A percentile compares a stretch with the other conserved stretches of the same genome.
Conservation (phyloP, 2,113 vertebrate genomes). For the Podarcis muralis region DNA sequence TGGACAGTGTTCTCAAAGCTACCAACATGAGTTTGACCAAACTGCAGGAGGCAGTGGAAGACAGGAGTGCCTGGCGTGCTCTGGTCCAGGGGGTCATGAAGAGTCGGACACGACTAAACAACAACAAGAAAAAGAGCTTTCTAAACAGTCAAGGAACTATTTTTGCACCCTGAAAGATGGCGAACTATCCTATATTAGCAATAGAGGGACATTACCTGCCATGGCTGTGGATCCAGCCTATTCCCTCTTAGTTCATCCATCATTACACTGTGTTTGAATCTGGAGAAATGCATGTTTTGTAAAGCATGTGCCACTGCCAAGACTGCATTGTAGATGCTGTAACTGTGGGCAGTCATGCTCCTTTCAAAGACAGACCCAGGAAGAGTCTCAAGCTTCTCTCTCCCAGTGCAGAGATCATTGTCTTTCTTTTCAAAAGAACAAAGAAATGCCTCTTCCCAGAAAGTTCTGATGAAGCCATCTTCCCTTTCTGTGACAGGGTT, state of each 20-base stretch:
- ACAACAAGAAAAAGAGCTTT: no score
- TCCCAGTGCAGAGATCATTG: not conserved
- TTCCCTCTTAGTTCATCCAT: not conserved
- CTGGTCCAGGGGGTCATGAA: no score
- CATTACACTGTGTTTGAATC: not conserved
- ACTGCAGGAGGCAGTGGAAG: no score
- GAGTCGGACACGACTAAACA: no score
- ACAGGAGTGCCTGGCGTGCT: no score
- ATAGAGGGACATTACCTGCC: not conserved
- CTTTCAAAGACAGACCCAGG: not conserved
- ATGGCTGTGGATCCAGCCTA: not conserved
- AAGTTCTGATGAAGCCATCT: not conserved
- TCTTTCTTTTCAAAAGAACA: not conserved
- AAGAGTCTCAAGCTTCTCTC: not conserved
- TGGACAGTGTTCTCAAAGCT: no score
- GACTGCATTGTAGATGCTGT: conserved; percentile 4
- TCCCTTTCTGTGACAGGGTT: not conserved
- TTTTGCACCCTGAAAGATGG: not conserved
- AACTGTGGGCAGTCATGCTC: not conserved
- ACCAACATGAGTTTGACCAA: no score
- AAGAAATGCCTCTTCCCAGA: not conserved
- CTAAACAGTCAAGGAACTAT: not conserved
- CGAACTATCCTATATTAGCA: not conserved
- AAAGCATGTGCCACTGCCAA: not conserved
- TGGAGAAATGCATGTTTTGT: not conserved